These are phyloP conservation scores for Lepidurus packardi DNA, from an alignment of 1,140 invertebrate genomes.

Conservation along the genomic window DNA sequence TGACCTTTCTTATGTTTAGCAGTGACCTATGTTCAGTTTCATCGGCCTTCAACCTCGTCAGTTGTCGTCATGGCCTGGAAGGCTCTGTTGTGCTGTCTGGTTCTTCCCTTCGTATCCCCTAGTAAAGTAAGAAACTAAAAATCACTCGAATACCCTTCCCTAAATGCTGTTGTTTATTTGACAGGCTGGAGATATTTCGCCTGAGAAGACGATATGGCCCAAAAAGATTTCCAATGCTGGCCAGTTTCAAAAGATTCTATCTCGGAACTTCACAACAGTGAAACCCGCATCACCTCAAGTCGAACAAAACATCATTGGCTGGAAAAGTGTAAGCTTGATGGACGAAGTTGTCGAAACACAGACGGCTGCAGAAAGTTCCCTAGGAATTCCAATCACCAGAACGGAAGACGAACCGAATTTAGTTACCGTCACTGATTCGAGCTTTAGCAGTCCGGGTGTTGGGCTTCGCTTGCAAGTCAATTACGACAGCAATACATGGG, in stretches of 20 bases:
- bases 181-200: background rate
- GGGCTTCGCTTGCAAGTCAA: background rate
- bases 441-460: background rate
- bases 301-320: background rate
- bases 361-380: background rate
- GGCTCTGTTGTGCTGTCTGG: background rate
- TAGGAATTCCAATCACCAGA: background rate
- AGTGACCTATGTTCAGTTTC: background rate
- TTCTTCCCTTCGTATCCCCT: background rate
- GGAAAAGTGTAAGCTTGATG: background rate
- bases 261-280: background rate
- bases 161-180: constrained; percentile 6
- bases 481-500: background rate
- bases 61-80: background rate
- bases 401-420: background rate
- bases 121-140: background rate
- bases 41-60: background rate
- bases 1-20: too few relatives aligned
- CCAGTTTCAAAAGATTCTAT: background rate
- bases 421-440: background rate
- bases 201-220: background rate
- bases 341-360: background rate
- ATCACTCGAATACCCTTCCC: background rate
- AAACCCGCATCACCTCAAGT: background rate
- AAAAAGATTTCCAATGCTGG: background rate